phyloP scores from a whole-genome alignment of 2,797 vertebrate species.

The Channa striata region DNA sequence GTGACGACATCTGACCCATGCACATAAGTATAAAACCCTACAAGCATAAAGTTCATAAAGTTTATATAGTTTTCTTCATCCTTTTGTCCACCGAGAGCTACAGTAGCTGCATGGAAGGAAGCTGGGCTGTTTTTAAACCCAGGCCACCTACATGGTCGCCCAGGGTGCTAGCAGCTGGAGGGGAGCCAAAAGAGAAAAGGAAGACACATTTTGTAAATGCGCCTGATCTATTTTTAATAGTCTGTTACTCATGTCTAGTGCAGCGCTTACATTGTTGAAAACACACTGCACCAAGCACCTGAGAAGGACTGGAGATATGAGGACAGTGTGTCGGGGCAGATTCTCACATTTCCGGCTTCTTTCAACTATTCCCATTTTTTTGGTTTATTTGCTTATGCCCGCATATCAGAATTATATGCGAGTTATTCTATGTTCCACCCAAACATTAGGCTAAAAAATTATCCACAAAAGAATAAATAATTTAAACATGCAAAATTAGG shows the following conservation, averaged over 20 bases:
- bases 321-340: too few relatives aligned
- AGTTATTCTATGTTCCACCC: background rate
- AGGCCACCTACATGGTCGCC: background rate
- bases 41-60: background rate
- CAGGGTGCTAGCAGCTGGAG: background rate
- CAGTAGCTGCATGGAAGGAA: background rate
- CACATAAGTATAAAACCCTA: conserved; percentile 11
- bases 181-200: background rate
- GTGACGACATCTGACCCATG: conserved; percentile 18
- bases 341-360: too few relatives aligned
- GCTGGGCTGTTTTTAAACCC: background rate
- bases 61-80: conserved; percentile 2
- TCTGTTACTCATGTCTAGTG: background rate
- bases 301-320: too few relatives aligned
- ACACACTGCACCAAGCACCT: background rate
- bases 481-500: too few relatives aligned
- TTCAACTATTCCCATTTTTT: too few relatives aligned
- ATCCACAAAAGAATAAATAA: too few relatives aligned
- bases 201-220: background rate
- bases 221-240: background rate
- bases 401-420: background rate
- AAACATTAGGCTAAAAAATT: too few relatives aligned
- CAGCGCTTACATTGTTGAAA: background rate
- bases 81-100: background rate
- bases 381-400: background rate